phyloP scores from a whole-genome alignment of 1,140 invertebrate species.

The Leucophenga varia region DNA sequence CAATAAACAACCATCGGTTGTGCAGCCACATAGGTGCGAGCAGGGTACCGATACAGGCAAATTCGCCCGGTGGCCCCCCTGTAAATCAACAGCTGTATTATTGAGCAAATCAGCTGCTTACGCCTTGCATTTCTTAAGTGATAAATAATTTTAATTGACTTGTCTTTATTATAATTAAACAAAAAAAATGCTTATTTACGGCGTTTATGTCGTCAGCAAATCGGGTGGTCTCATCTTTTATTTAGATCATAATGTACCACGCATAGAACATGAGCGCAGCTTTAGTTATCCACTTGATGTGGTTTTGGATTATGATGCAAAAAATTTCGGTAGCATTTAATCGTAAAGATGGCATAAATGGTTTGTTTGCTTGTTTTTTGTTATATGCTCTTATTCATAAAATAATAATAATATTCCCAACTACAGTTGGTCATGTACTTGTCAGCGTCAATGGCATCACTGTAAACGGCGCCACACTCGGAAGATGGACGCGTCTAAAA shows the following conservation, averaged over 20 bases:
- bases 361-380: constrained; percentile 57
- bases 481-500: constrained; percentile 81
- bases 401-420: constrained; percentile 9
- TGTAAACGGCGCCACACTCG: constrained; percentile 75
- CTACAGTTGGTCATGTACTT: constrained; percentile 88
- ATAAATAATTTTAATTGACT: no score
- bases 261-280: constrained; percentile 87
- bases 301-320: constrained; percentile 86
- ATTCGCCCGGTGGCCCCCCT: no score
- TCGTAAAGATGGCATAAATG: constrained; percentile 89
- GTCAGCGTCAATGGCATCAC: constrained; percentile 83
- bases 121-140: no score
- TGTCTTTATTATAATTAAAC: background rate
- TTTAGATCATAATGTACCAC: constrained; percentile 85
- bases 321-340: constrained; percentile 93
- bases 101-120: no score
- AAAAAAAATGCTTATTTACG: constrained; percentile 82
- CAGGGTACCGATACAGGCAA: no score
- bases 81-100: no score
- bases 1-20: no score
- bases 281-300: constrained; percentile 91
- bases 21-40: no score
- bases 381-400: background rate
- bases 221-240: constrained; percentile 96
- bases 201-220: constrained; percentile 95